Conservation (phyloP, 2,888 invertebrate genomes). For the Ligdia adustata region DNA sequence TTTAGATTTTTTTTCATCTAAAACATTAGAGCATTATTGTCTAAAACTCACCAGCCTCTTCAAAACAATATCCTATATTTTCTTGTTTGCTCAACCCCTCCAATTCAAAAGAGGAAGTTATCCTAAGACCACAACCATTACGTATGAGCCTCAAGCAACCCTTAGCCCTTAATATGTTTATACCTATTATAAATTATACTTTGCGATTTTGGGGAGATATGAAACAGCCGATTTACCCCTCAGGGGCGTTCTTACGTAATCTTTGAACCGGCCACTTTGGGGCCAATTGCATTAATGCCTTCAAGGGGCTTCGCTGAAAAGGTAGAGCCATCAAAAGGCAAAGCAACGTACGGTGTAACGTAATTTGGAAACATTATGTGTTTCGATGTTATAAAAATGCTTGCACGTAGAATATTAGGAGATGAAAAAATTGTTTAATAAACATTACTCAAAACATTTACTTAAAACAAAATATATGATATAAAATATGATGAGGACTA, state of each 20-base stretch:
- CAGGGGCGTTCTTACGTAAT: conserved; percentile 52
- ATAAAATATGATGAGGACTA: too few species aligned
- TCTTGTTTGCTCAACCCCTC: conserved; percentile 10
- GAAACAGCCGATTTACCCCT: conserved; percentile 53
- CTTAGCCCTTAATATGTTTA: conserved; percentile 64
- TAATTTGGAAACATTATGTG: conserved; percentile 1
- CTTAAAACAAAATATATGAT: too few species aligned
- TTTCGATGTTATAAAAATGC: too few species aligned
- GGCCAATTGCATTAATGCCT: conserved; percentile 37
- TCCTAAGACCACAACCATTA: conserved; percentile 38
- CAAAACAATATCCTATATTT: conserved; percentile 1
- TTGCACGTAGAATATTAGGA: too few species aligned
- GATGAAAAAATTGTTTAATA: too few species aligned
- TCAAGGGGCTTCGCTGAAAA: conserved; percentile 21
- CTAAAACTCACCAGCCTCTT: background rate
- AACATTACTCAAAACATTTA: too few species aligned
- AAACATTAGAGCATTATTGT: background rate
- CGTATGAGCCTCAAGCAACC: conserved; percentile 50
- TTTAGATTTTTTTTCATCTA: too few species aligned
- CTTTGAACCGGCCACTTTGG: conserved; percentile 41
- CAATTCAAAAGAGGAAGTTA: conserved; percentile 22
- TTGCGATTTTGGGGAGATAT: conserved; percentile 70
- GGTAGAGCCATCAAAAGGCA: conserved; percentile 25
- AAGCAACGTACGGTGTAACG: conserved; percentile 10
- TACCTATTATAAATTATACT: conserved; percentile 62